Evolutionary conservation across 2,888 invertebrate species (phyloP).

Genomic region (Brenthis daphne): DNA sequence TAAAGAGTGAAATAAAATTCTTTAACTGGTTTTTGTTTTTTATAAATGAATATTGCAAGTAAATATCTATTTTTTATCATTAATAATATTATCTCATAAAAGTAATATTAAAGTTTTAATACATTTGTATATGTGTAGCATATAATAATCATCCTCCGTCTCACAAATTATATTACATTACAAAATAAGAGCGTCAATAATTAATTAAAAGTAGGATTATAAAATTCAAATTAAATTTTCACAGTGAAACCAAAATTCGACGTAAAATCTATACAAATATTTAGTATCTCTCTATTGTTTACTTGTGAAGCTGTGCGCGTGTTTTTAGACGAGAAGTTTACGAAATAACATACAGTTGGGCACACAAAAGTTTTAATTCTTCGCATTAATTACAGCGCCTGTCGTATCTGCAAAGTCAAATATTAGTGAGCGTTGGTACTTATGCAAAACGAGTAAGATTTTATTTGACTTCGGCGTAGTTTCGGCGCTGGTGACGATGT

Average conservation of each 20-base stretch:
- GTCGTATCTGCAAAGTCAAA: slow-evolving; percentile 64
- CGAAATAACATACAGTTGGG: slow-evolving; percentile 43
- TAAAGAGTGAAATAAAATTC: too few relatives aligned
- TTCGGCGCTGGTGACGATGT: slow-evolving; percentile 76
- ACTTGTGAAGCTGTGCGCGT: slow-evolving; percentile 17
- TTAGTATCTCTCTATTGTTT: slow-evolving; percentile 23
- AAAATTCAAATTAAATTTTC: not conserved
- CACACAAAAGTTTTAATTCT: slow-evolving; percentile 71
- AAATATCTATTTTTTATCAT: too few relatives aligned
- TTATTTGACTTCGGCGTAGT: slow-evolving; percentile 80
- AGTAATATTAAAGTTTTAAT: too few relatives aligned
- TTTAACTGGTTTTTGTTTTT: too few relatives aligned
- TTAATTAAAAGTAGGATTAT: not conserved
- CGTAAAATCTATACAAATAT: slow-evolving; percentile 4
- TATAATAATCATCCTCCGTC: too few relatives aligned
- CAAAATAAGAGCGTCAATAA: too few relatives aligned
- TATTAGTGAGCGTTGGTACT: slow-evolving; percentile 66
- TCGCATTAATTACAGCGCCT: slow-evolving; percentile 70
- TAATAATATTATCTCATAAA: too few relatives aligned
- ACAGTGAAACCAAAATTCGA: not conserved
- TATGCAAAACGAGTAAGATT: slow-evolving; percentile 78
- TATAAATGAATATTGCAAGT: too few relatives aligned
- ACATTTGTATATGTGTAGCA: too few relatives aligned
- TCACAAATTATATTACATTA: too few relatives aligned
- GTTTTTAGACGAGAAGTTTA: slow-evolving; percentile 37